These are phyloP conservation scores for Thelaira solivaga DNA, from an alignment of 2,888 invertebrate species.

Conservation along the genomic window DNA sequence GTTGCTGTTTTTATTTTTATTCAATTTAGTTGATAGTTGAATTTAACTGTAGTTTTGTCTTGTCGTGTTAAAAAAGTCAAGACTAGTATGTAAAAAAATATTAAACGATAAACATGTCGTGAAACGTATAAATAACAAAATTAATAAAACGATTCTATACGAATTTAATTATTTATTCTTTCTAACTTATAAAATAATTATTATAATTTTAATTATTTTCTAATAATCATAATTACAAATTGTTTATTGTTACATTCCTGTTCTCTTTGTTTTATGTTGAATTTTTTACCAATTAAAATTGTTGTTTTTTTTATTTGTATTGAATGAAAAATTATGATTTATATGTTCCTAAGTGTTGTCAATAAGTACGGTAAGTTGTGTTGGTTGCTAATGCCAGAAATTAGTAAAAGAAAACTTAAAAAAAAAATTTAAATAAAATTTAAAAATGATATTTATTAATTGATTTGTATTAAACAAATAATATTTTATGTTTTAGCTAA, in stretches of 20 bases:
- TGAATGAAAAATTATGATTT: slow-evolving; percentile 71
- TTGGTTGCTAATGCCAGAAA: neutral
- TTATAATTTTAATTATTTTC: slow-evolving; percentile 7
- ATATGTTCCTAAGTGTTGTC: slow-evolving; percentile 75
- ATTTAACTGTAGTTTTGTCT: slow-evolving; percentile 53
- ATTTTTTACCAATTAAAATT: slow-evolving; percentile 13
- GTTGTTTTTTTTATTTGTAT: slow-evolving; percentile 53
- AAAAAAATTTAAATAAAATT: too few relatives aligned
- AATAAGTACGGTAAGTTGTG: slow-evolving; percentile 76
- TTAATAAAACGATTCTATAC: slow-evolving; percentile 7
- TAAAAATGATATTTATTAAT: too few relatives aligned
- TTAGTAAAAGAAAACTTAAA: too few relatives aligned
- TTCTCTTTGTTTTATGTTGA: slow-evolving; percentile 31
- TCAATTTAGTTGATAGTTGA: slow-evolving; percentile 43
- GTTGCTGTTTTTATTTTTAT: neutral
- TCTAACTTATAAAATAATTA: too few relatives aligned
- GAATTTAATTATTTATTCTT: slow-evolving; percentile 21
- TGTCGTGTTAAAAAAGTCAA: slow-evolving; percentile 49
- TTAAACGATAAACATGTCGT: slow-evolving; percentile 75
- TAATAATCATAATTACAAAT: neutral
- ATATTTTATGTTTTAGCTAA: too few relatives aligned
- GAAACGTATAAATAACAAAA: slow-evolving; percentile 33
- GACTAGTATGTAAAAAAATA: slow-evolving; percentile 75
- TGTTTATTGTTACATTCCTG: slow-evolving; percentile 46
- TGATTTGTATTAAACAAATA: too few relatives aligned